A percentile compares a stretch with the other conserved stretches of the same genome.
Evolutionary conservation across 2,888 invertebrate species (phyloP).

Genomic region (Steromphala cineraria): DNA sequence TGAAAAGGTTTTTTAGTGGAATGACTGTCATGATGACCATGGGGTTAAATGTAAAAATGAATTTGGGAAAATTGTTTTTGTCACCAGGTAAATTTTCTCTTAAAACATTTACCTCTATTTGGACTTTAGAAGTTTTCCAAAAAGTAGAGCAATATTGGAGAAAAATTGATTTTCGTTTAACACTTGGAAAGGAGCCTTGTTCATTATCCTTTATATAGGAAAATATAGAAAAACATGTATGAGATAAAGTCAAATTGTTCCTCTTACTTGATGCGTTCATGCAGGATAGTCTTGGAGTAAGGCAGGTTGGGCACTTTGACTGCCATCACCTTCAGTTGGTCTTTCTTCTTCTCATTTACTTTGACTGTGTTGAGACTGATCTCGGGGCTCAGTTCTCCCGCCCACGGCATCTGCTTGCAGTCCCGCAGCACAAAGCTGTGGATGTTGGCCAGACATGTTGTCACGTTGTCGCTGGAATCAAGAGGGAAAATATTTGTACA

Average conservation of each 20-base stretch:
- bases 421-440: conserved; percentile 73
- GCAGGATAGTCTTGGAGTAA: conserved; percentile 72
- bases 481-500: not conserved
- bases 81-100: too few relatives aligned
- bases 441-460: conserved; percentile 72
- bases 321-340: conserved; percentile 62
- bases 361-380: conserved; percentile 58
- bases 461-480: conserved; percentile 66
- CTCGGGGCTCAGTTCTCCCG: conserved; percentile 69
- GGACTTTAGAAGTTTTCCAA: too few relatives aligned
- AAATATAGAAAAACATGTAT: too few relatives aligned
- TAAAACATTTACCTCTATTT: too few relatives aligned
- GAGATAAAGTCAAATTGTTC: not conserved
- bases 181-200: too few relatives aligned
- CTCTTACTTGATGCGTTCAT: conserved; percentile 72
- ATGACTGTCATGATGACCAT: too few relatives aligned
- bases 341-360: conserved; percentile 69
- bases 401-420: conserved; percentile 74
- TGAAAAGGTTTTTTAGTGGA: too few relatives aligned
- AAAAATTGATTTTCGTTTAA: too few relatives aligned
- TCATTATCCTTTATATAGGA: too few relatives aligned
- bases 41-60: too few relatives aligned
- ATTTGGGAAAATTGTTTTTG: too few relatives aligned
- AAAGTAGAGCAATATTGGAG: too few relatives aligned
- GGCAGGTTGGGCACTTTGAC: conserved; percentile 71